Conservation (phyloP, 2,888 invertebrate genomes). For the Ariolimax columbianus region DNA sequence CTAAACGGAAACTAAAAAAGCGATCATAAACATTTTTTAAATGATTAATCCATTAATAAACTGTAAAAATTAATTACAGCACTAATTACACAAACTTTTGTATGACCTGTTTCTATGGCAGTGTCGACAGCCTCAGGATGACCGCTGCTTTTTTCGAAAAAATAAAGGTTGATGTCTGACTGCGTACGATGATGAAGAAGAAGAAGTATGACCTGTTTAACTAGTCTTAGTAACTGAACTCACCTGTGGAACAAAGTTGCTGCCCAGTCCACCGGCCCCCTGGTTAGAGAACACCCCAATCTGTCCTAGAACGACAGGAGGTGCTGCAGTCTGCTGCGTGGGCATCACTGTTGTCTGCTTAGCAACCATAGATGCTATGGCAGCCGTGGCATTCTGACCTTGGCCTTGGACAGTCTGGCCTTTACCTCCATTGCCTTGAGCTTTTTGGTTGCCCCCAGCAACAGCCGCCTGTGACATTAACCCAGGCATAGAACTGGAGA, state of each 20-base stretch:
- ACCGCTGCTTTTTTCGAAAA: too few species aligned
- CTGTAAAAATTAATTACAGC: too few species aligned
- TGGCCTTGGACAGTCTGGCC: conserved; percentile 47
- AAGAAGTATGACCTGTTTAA: too few species aligned
- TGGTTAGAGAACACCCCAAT: conserved; percentile 64
- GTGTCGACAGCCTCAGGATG: too few species aligned
- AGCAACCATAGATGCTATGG: conserved; percentile 68
- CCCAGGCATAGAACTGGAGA: conserved; percentile 55
- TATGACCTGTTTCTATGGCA: too few species aligned
- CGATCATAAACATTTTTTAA: too few species aligned
- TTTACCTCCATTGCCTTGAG: conserved; percentile 50
- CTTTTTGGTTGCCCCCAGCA: conserved; percentile 55
- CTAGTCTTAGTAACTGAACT: background rate
- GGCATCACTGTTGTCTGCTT: conserved; percentile 63
- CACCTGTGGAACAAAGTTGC: conserved; percentile 61
- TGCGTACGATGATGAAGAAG: too few species aligned
- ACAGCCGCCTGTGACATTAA: conserved; percentile 55
- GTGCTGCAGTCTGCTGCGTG: conserved; percentile 65
- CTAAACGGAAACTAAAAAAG: too few species aligned
- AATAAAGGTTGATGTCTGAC: too few species aligned
- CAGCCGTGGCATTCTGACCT: conserved; percentile 54
- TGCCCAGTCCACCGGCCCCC: conserved; percentile 53
- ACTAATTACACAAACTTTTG: too few species aligned
- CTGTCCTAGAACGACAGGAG: conserved; percentile 69
- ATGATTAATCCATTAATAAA: too few species aligned